Evolutionary conservation across 2,888 invertebrate species (phyloP).

Genomic region (Diadromus collaris): DNA sequence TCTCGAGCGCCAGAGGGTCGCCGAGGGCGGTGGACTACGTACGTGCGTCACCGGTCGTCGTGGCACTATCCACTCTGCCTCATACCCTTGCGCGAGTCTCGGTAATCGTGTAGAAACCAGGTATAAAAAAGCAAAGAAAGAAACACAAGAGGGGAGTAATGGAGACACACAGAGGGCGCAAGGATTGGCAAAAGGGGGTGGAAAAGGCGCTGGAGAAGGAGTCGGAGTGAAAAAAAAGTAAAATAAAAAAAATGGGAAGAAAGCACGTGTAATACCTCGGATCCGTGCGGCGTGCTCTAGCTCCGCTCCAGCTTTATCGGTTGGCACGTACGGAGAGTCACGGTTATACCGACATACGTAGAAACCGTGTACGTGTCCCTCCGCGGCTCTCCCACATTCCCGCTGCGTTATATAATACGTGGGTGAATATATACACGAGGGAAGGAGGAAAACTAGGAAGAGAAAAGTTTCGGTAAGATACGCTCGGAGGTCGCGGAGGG

Average conservation of each 20-base stretch:
- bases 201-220: background rate
- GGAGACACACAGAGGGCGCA: background rate
- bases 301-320: slow-evolving; percentile 35
- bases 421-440: background rate
- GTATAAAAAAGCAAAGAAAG: slow-evolving; percentile 24
- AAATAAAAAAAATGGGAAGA: slow-evolving; percentile 11
- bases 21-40: slow-evolving; percentile 26
- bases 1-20: slow-evolving; percentile 1
- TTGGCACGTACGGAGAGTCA: slow-evolving; percentile 45
- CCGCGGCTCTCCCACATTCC: slow-evolving; percentile 28
- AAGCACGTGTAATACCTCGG: slow-evolving; percentile 51
- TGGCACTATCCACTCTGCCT: background rate
- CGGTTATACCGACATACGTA: slow-evolving; percentile 29
- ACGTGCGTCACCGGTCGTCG: slow-evolving; percentile 27
- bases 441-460: slow-evolving; percentile 3
- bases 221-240: slow-evolving; percentile 12
- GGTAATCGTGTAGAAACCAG: slow-evolving; percentile 40
- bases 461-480: slow-evolving; percentile 33
- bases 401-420: slow-evolving; percentile 33
- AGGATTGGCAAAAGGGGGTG: slow-evolving; percentile 1
- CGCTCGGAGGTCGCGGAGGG: slow-evolving; percentile 4
- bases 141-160: slow-evolving; percentile 5
- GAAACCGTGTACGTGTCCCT: slow-evolving; percentile 9
- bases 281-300: slow-evolving; percentile 35
- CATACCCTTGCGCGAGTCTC: slow-evolving; percentile 8